A percentile compares a stretch with the other conserved stretches of the same genome.
These are phyloP conservation scores for Endotricha flammealis DNA, from an alignment of 2,888 invertebrate genomes.

Conservation along the genomic window DNA sequence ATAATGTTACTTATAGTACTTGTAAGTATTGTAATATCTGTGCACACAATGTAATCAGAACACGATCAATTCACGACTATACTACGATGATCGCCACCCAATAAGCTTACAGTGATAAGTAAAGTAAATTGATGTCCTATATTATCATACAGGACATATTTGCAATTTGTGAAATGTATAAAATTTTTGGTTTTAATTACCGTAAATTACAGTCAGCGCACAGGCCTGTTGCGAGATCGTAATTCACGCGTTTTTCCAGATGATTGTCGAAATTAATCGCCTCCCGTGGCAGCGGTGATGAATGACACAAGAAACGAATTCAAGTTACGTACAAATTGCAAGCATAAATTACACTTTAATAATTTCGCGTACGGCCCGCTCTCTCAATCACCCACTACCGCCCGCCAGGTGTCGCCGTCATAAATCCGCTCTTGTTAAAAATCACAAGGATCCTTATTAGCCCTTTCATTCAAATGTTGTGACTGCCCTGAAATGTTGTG, in stretches of 20 bases:
- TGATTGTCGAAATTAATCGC: constrained; percentile 66
- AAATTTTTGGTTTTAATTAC: constrained; percentile 4
- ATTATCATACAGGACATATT: too few species aligned
- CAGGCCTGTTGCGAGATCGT: constrained; percentile 21
- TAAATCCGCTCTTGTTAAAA: constrained; percentile 60
- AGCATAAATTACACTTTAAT: constrained; percentile 75
- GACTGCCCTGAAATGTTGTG: too few species aligned
- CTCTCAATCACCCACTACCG: constrained; percentile 52
- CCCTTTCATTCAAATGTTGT: neutral
- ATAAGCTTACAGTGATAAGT: too few species aligned
- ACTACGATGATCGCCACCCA: too few species aligned
- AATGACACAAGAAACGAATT: constrained; percentile 72
- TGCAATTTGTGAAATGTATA: too few species aligned
- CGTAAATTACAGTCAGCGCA: neutral
- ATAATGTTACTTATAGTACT: too few species aligned
- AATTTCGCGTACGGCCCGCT: constrained; percentile 65
- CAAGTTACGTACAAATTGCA: constrained; percentile 73
- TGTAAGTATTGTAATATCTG: too few species aligned
- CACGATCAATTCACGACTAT: too few species aligned
- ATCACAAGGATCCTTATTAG: constrained; percentile 41
- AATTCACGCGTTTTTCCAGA: constrained; percentile 51
- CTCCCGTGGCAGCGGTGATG: constrained; percentile 54
- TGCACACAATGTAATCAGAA: too few species aligned
- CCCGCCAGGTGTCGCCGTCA: constrained; percentile 62
- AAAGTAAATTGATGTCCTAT: too few species aligned